Percentiles rank a stretch among this genome's conserved stretches.
These are phyloP conservation scores for Thera obeliscata DNA, from an alignment of 2,888 invertebrate genomes.

Conservation along the genomic window DNA sequence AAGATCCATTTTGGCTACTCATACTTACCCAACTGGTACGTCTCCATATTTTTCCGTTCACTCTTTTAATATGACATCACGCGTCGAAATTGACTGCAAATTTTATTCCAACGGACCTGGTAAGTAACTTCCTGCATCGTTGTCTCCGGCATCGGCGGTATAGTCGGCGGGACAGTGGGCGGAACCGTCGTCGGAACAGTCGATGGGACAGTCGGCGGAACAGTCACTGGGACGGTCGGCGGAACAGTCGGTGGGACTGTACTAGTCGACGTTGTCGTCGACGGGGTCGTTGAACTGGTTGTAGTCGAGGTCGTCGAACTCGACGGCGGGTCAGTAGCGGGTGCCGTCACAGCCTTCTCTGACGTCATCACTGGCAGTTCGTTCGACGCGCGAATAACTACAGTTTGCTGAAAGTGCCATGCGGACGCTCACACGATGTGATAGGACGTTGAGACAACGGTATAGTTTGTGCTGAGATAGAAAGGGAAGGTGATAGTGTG, in stretches of 20 bases:
- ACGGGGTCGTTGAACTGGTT: constrained; percentile 45
- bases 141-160: constrained; percentile 58
- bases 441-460: constrained; percentile 66
- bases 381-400: constrained; percentile 79
- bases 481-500: constrained; percentile 5
- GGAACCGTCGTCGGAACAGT: neutral
- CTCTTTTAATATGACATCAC: neutral
- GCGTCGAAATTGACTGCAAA: neutral
- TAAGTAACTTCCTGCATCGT: constrained; percentile 69
- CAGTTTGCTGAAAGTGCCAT: constrained; percentile 84
- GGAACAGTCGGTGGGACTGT: constrained; percentile 55
- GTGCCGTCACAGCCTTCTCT: constrained; percentile 58
- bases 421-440: constrained; percentile 81
- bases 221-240: constrained; percentile 45
- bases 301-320: constrained; percentile 43
- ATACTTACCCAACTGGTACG: neutral
- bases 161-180: constrained; percentile 45
- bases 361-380: constrained; percentile 69
- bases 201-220: neutral
- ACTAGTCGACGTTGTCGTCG: constrained; percentile 50
- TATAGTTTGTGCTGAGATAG: constrained; percentile 16
- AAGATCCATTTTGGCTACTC: neutral
- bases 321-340: constrained; percentile 41
- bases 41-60: neutral
- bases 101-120: constrained; percentile 58